Evolutionary conservation across 2,888 invertebrate species (phyloP), one percentile per base, ranked within the genome.

Genomic region (Oxycera nigricornis): DNA sequence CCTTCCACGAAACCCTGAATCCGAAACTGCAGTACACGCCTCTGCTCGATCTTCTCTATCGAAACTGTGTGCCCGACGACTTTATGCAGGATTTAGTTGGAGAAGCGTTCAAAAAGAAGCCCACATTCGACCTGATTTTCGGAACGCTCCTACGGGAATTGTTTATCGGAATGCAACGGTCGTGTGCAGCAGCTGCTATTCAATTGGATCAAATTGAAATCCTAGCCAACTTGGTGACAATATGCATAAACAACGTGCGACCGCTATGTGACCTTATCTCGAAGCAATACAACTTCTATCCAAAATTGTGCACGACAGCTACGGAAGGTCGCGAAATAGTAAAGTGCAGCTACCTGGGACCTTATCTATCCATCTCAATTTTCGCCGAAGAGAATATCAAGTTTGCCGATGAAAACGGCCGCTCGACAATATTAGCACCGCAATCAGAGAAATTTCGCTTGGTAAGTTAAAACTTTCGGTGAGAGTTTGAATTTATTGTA

Each of bases 381-480:
- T 96, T 97, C 84, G 95, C 94, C 41, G 97, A 98, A 82, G 97
- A 97, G 83, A 94, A 95, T 83, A 94, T 93, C 0, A 91, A 93
- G 78, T 90, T 96, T n/a, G 94, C 94, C 0, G 94, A 95, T 80
- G 92, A 89, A 77, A 91, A 89, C 80, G 82, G 82, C 14, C 82
- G 82, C 72, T 41, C 39, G n/a, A n/a, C 61, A 0, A 78, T 82
- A 4, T 77, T 84, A 31, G 81, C 81, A n/a, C 73, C 80, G 0
- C 78, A 80, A 20, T 80, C 80, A 1, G 80, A 80, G 2, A 81
- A 83, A 59, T 79, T 83, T 31, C 82, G 85, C 74, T 82, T 82
- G 83, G 84, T 85, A 75, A 79, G 82, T 79, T 7, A 30, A 1
- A 7, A 39, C 20, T 35, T n/a, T 65, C n/a, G n/a, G n/a, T n/a